These are phyloP conservation scores for Philhelius pedissequus DNA, from an alignment of 2,888 invertebrate species.

Conservation along the genomic window DNA sequence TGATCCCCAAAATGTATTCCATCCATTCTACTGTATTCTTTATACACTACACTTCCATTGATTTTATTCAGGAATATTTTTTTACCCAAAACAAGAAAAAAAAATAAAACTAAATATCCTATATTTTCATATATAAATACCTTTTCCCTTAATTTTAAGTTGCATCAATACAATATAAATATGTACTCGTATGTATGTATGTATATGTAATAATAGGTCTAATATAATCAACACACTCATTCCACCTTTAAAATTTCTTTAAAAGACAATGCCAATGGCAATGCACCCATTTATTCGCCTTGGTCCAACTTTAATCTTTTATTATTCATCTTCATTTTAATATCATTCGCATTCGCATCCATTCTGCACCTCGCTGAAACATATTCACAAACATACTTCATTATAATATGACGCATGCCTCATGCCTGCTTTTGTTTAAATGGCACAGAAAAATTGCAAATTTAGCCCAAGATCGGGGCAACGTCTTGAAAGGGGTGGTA, in stretches of 20 bases:
- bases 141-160: too few species aligned
- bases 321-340: conserved; percentile 1
- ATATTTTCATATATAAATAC: too few species aligned
- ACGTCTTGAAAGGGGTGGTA: neutral
- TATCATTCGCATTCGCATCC: neutral
- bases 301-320: conserved; percentile 28
- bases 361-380: neutral
- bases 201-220: neutral
- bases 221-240: neutral
- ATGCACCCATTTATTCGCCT: conserved; percentile 44
- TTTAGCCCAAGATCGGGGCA: conserved; percentile 22
- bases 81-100: too few species aligned
- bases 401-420: conserved; percentile 46
- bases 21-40: too few species aligned
- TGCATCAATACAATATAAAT: too few species aligned
- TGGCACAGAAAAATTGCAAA: conserved; percentile 41
- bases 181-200: too few species aligned
- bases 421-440: conserved; percentile 4
- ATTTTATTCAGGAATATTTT: too few species aligned
- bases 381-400: neutral
- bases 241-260: conserved; percentile 1
- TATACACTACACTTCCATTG: too few species aligned
- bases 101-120: too few species aligned
- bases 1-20: too few species aligned
- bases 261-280: conserved; percentile 45